Evolutionary conservation across 2,888 invertebrate species (phyloP).

Genomic region (Elysia crispata): DNA sequence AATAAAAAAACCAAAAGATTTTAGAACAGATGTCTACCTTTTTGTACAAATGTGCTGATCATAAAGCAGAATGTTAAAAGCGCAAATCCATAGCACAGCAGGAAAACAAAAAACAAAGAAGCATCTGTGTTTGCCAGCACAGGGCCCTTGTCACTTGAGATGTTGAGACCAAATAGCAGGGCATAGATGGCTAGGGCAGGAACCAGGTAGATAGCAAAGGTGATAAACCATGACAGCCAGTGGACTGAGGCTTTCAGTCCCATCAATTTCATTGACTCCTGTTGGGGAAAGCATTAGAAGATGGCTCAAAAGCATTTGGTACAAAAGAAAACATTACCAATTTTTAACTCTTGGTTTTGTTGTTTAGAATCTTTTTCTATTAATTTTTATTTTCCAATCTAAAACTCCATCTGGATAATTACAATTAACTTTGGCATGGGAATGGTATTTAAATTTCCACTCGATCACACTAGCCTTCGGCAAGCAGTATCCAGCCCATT

Average conservation of each 20-base stretch:
- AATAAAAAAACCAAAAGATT: no score
- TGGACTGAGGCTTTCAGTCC: slow-evolving; percentile 89
- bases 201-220: slow-evolving; percentile 84
- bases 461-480: no score
- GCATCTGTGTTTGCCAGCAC: slow-evolving; percentile 79
- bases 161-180: slow-evolving; percentile 69
- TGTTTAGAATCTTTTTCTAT: no score
- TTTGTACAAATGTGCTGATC: slow-evolving; percentile 88
- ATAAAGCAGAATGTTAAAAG: slow-evolving; percentile 88
- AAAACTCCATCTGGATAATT: no score
- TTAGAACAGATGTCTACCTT: slow-evolving; percentile 80
- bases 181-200: slow-evolving; percentile 80
- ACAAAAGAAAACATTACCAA: no score
- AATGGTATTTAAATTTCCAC: no score
- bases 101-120: slow-evolving; percentile 84
- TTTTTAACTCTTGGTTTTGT: no score
- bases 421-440: no score
- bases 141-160: slow-evolving; percentile 55
- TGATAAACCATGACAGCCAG: slow-evolving; percentile 91
- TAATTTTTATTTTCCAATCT: no score
- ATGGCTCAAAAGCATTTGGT: no score
- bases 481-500: no score
- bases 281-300: slow-evolving; percentile 45
- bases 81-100: slow-evolving; percentile 85
- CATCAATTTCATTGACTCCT: slow-evolving; percentile 95